Evolutionary conservation across 1,140 invertebrate species (phyloP), one percentile per base, ranked within the genome.

Genomic region (Tigriopus japonicus): DNA sequence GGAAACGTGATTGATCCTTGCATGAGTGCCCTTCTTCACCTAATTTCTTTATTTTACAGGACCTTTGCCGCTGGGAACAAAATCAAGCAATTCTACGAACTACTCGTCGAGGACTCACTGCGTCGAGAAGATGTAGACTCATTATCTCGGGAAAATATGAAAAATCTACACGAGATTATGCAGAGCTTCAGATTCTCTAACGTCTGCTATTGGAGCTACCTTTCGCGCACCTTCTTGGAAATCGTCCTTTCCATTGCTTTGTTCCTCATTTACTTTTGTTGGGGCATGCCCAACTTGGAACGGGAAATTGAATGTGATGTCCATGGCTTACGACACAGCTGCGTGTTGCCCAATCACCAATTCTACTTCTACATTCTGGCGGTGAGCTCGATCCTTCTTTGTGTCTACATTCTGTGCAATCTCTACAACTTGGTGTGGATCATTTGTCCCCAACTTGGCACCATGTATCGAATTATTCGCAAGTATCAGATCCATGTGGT

Each of bases 121-220:
- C 53, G 40, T n/a, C 53, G 54, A 21, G 54, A 43, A 28, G 54
- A 59, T 13, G 60, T 43, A 5, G 54, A 58, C 14, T 58, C 53
- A 40, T 24, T 43, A 14, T 59, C 41, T n/a, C 41, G 53, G 40
- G 53, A 62, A 15, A 59, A 62, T 23, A 56, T 62, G 15, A 62
- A 58, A n/a, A 56, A 62, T 45, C 54, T 62, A 1, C 53, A 59
- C 42, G 53, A 62, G 42, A 58, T 59, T 28, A 62, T 62, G 53
- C 54, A 62, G 15, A 42, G 28, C 42, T 60, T 60, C 28, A 42
- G 58, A 12, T 60, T 60, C 35, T 52, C 42, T 2, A 60, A 60
- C 24, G 58, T 60, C 13, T 60, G 58, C 45, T 60, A 60, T 35
- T 60, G 58, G 58, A 52, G 42, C 42, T 60, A 60, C 24, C 28